Evolutionary conservation across 1,140 invertebrate species (phyloP), one percentile per base, ranked within the genome.

Genomic region (Heliothis subflexa): DNA sequence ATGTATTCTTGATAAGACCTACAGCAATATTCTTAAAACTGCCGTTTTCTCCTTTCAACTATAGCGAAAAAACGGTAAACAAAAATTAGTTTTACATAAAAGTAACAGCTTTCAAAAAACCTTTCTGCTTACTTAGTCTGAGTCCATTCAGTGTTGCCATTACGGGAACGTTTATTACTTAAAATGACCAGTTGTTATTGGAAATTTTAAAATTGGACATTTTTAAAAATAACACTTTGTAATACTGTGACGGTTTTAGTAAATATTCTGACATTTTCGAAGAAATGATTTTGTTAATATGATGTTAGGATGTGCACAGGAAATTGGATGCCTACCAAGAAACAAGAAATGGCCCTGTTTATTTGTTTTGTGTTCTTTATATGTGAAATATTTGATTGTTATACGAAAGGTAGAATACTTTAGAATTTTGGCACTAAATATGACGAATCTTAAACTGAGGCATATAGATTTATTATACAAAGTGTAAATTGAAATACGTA

Each of bases 221-320:
- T 54, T 14, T 45, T 45, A 72, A 40, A 55, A 55, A 54, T 40
- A 16, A 28, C 11, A 18, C 14, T 5, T 13, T 7, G n/a, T 45
- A 25, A 28, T 25, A 47, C 47, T 70, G 47, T 16, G 66, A 28
- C 14, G 12, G 12, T 70, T 49, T 52, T 70, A 28, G 13, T 52
- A 70, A 70, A 28, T 70, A 70, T 70, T 70, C 21, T 50, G 47
- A 70, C 66, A 50, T 70, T 52, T 70, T 50, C 66, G 50, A 52
- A 18, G 66, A 70, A 70, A 70, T 70, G 52, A 70, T 70, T 25
- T 70, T 9, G 47, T 70, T 70, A 50, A 70, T 52, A 70, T 70
- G 47, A 16, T 28, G 18, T 50, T 70, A 70, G 45, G 66, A 70
- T 18, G 11, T 33, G 16, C 11, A 16, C 40, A 66, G 62, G 62